These are phyloP conservation scores for Pavo muticus DNA, from an alignment of 2,113 vertebrate genomes.

Conservation along the genomic window DNA sequence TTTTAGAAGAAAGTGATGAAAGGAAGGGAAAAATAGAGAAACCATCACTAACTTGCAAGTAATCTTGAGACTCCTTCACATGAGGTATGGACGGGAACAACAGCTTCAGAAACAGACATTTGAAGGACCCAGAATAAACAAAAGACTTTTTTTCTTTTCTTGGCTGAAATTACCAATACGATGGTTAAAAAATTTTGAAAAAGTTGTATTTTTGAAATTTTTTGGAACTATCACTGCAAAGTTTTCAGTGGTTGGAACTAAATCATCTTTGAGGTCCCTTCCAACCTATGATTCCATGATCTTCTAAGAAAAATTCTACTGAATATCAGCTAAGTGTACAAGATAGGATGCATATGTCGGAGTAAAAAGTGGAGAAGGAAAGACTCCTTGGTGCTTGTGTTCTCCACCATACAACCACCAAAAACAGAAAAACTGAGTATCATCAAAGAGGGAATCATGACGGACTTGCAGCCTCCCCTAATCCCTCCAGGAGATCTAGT, in stretches of 20 bases:
- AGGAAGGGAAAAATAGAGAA: background rate
- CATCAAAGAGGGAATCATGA: background rate
- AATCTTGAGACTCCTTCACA: background rate
- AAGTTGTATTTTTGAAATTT: accelerated
- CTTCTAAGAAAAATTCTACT: background rate
- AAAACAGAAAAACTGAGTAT: background rate
- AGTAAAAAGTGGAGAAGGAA: background rate
- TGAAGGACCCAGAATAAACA: background rate
- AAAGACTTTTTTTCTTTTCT: background rate
- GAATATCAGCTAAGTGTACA: background rate
- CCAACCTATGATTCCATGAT: background rate
- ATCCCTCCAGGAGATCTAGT: background rate
- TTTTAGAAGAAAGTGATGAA: background rate
- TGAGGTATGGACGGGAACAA: background rate
- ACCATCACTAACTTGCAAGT: background rate
- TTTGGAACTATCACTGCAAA: background rate
- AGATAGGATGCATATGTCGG: accelerated
- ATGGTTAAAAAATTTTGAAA: background rate
- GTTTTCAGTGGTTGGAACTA: accelerated
- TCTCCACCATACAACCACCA: background rate
- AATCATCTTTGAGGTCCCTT: no score
- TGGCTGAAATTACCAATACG: background rate
- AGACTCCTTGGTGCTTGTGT: accelerated
- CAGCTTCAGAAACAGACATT: background rate
- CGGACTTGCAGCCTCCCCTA: background rate